Evolutionary conservation across 2,113 vertebrate species (phyloP), one percentile per base, ranked within the genome.

Genomic region (Scomber colias): DNA sequence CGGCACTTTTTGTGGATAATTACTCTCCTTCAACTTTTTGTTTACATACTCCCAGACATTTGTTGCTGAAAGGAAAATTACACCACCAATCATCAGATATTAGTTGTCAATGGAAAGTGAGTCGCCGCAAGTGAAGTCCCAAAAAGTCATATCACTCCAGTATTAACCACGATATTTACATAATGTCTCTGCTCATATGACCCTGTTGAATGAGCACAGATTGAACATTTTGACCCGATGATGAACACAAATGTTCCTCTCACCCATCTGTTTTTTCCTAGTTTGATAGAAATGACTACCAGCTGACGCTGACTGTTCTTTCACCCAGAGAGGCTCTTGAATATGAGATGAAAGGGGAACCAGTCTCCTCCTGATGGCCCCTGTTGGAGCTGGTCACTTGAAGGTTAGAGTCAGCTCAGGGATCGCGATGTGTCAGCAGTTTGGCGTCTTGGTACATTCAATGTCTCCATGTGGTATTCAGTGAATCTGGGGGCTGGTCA

Each of bases 341-440:
- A 81, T 40, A 6, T 70, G 82, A 87, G 61, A 56, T 62, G 66
- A 72, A 69, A 85, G 70, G n/a, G 30, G 78, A 73, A 57, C 40
- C 60, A 67, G 69, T 17, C 60, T 71, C 72, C 64, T 71, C 66
- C 51, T 14, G 31, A 59, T 10, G 44, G 57, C 35, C 59, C 55
- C 16, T 24, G 76, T 35, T 59, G 76, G 71, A 81, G 71, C 35
- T 85, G 82, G 87, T 79, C 87, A 80, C 56, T 55, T 89, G 87
- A 85, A 89, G 89, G 90, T 89, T 82, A 78, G 48, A 69, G 67
- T 30, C 44, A 9, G 84, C 61, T 62, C 49, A 27, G 72, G 17
- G 73, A 40, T 54, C 62, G 19, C 72, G 78, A 68, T 14, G 77
- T 54, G 84, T 87, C 84, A 88, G 88, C 77, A 82, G 56, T 83